Evolutionary conservation across 2,797 vertebrate genomes (phyloP), one percentile per base, ranked within the genome.

Genomic region (Cichlasoma orientale): DNA sequence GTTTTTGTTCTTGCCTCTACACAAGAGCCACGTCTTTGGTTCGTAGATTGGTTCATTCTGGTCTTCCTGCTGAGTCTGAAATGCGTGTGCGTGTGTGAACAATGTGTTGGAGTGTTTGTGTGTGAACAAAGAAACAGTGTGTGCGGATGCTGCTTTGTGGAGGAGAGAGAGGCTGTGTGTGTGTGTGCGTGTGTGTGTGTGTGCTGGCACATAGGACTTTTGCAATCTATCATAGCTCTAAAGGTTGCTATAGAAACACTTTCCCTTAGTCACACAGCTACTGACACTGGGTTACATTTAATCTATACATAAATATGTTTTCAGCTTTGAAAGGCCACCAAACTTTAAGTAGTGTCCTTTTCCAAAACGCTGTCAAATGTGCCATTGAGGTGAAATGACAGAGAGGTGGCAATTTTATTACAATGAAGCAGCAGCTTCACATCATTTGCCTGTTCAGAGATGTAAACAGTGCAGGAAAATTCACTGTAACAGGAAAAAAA

Each of bases 171-270:
- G 33, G 2, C 2, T 27, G 47, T 74, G 12, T 11, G 52, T 61
- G 41, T 77, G 47, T 53, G 18, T 36, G 33, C 3, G 33, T 36
- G 33, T 52, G 56, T 74, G 27, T 36, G 54, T 56, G 31, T 76
- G 44, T 54, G 18, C 61, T 69, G 69, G 57, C 75, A 77, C 58
- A 58, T 55, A 57, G 55, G 69, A 61, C 68, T 75, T 86, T 84
- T 61, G 56, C 58, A 72, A 82, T 85, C 75, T 50, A 86, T 89
- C 77, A 69, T 21, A 74, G 77, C 10, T 9, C 80, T 59, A 72
- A 54, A 58, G 74, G 90, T 91, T 90, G 86, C 89, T 85, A 89
- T 92, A 89, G 90, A 87, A 93, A 92, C 89, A 29, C 56, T 58
- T 85, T 75, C 36, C 25, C 75, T 83, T 71, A 77, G 75, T 61